Conservation (phyloP, 2,888 invertebrate genomes). For the Caenorhabditis doughertyi region DNA sequence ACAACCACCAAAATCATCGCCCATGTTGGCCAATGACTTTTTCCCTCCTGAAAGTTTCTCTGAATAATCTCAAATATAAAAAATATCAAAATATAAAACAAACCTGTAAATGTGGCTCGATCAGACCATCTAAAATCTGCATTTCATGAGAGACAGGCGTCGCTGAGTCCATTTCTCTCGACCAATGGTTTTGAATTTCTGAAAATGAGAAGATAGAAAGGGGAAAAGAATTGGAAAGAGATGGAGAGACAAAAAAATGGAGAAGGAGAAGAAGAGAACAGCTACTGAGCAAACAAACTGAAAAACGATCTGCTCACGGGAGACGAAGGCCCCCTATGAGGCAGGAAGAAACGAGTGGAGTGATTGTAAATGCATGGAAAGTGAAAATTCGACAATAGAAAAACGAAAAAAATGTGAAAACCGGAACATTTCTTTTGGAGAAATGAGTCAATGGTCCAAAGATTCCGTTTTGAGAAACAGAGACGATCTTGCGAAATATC, state of each 20-base stretch:
- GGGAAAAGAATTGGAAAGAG: conserved; percentile 1
- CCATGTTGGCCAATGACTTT: conserved; percentile 74
- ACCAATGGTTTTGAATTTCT: conserved; percentile 48
- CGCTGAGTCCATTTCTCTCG: conserved; percentile 21
- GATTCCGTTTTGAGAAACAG: too few species aligned
- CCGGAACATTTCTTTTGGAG: neutral
- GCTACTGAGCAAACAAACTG: conserved; percentile 51
- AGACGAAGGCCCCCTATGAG: neutral
- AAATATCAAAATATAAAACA: neutral
- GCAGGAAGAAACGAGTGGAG: neutral
- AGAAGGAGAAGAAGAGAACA: conserved; percentile 33
- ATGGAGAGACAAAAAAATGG: conserved; percentile 17
- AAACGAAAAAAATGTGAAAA: neutral
- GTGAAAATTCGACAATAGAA: conserved; percentile 33
- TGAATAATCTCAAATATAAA: too few species aligned
- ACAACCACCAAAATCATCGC: conserved; percentile 71
- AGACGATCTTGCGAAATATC: too few species aligned
- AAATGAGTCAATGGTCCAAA: neutral
- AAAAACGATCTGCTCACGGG: conserved; percentile 53
- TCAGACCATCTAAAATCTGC: conserved; percentile 17
- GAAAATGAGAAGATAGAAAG: conserved; percentile 43
- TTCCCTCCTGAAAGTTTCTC: conserved; percentile 50
- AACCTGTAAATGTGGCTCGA: conserved; percentile 32
- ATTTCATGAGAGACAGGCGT: conserved; percentile 22
- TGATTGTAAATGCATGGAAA: conserved; percentile 51